Base-by-base conservation (phyloP, 2,113 vertebrate genomes). In the Albula goreensis region DNA sequence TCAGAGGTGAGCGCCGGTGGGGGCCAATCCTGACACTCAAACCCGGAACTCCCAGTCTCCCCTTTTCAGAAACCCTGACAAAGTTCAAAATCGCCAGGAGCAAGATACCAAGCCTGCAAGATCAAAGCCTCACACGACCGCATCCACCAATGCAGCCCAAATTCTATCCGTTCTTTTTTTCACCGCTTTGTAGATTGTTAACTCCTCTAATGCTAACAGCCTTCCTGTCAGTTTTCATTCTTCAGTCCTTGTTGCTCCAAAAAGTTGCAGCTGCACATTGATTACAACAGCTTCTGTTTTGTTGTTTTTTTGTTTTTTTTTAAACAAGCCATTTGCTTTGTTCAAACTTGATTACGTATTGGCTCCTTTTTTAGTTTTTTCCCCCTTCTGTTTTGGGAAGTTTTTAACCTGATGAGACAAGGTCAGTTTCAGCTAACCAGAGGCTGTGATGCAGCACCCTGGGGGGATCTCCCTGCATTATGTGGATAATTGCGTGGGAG, bases 31-130 rank as follows among this genome's bases (percentile, higher is more conserved):
- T 81, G 89, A 91, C 91, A 92, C 85, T 86, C 83, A 84, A 88
- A 84, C 90, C 88, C 88, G 31, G n/a, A 82, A 78, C 60, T 70
- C 81, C 50, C 84, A 86, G 86, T 52, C 78, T 12, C 78, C 3
- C 66, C 66, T 49, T 78, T n/a, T 17, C 85, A 88, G 80, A 86
- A 90, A 88, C 88, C 41, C 41, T 9, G 41, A 8, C 88, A 88
- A 92, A 92, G 93, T 93, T 93, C 92, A 95, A 92, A 93, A 41
- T 84, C 88, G 87, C 80, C 56, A 57, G 85, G 87, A 80, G 88
- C 88, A 82, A 89, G 86, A 82, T 13, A 57, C 9, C 8, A 25
- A 85, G 41, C 41, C 66, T 0, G 50, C 17, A 80, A 81, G 91
- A 93, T 93, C 92, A 92, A 92, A 93, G 91, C 70, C 83, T 80